A percentile compares a stretch with the other conserved stretches of the same genome.
Conservation (phyloP, 2,888 invertebrate genomes). For the Hedya salicella region DNA sequence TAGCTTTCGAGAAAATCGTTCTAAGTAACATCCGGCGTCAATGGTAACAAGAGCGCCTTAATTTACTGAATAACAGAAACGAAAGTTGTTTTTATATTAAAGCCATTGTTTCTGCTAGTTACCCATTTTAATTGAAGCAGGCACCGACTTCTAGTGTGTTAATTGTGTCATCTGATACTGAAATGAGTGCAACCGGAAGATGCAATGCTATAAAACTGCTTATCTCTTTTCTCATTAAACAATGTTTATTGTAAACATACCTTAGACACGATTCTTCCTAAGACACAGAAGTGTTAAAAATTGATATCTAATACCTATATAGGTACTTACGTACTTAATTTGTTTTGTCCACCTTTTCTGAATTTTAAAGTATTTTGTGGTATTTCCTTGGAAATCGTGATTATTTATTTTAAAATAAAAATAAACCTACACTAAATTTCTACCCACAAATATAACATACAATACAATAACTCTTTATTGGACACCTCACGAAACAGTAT, state of each 20-base stretch:
- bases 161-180: slow-evolving; percentile 27
- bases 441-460: no score
- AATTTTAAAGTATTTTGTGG: no score
- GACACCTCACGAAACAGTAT: no score
- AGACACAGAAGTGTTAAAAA: no score
- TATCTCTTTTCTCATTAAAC: background rate
- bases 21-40: slow-evolving; percentile 19
- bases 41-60: slow-evolving; percentile 19
- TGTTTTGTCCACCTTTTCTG: no score
- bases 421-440: no score
- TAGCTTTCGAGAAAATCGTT: slow-evolving; percentile 11
- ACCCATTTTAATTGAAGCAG: slow-evolving; percentile 24
- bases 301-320: no score
- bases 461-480: no score
- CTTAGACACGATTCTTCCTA: background rate
- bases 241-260: background rate
- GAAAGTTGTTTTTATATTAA: slow-evolving; percentile 32
- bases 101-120: slow-evolving; percentile 25
- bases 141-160: slow-evolving; percentile 20
- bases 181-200: slow-evolving; percentile 2
- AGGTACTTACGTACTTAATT: no score
- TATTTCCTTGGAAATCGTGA: no score
- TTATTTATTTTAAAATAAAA: no score
- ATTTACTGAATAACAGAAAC: slow-evolving; percentile 20
- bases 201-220: background rate